Evolutionary conservation across 2,888 invertebrate genomes (phyloP).

Genomic region (Camptogramma bilineatum): DNA sequence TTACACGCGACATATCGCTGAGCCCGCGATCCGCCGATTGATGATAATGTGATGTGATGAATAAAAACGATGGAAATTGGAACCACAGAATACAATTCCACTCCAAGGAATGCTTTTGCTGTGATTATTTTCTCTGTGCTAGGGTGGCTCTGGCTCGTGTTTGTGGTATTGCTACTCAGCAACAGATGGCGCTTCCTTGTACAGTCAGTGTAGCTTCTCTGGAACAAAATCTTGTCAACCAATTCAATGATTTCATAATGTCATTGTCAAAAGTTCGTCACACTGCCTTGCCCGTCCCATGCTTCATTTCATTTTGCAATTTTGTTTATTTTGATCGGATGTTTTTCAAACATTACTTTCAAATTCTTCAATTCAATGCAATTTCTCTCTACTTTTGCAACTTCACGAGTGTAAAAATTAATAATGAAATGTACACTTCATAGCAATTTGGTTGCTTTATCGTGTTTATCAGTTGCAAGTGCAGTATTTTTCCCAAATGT

Average conservation of each 20-base stretch:
- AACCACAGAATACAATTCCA: too few species aligned
- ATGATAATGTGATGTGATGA: conserved; percentile 1
- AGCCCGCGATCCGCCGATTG: conserved; percentile 16
- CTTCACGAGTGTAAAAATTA: neutral
- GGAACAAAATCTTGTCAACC: neutral
- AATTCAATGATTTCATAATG: neutral
- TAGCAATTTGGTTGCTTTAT: neutral
- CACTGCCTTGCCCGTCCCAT: neutral
- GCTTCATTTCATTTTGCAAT: neutral
- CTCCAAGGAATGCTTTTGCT: too few species aligned
- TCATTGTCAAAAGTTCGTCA: neutral
- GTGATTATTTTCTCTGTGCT: too few species aligned
- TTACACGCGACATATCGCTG: conserved; percentile 55
- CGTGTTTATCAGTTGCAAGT: conserved; percentile 2
- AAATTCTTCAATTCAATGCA: neutral
- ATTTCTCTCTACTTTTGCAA: neutral
- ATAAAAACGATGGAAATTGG: too few species aligned
- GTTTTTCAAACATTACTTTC: neutral
- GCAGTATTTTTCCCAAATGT: conserved; percentile 46
- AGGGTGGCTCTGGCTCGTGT: too few species aligned
- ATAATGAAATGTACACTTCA: conserved; percentile 10
- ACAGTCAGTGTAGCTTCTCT: too few species aligned
- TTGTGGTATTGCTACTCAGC: neutral
- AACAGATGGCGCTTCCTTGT: neutral
- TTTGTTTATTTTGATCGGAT: neutral